A percentile compares a stretch with the other conserved stretches of the same genome.
Evolutionary conservation across 2,888 invertebrate genomes (phyloP).

Genomic region (Brassicogethes aeneus): DNA sequence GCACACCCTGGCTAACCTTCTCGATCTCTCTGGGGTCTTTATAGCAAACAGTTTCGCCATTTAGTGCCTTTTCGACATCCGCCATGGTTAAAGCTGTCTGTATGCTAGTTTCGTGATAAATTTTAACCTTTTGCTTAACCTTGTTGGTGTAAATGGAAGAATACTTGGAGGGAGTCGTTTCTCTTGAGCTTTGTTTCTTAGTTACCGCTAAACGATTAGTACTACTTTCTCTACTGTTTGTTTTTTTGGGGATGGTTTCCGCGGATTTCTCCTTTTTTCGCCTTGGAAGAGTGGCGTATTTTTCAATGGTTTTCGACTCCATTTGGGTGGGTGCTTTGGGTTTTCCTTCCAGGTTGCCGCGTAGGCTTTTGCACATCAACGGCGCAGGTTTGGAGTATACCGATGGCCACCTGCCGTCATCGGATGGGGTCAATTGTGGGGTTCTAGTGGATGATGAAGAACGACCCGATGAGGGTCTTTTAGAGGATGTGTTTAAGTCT

Average conservation of each 20-base stretch:
- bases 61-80: conserved; percentile 64
- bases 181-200: conserved; percentile 21
- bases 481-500: conserved; percentile 6
- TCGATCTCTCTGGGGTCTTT: conserved; percentile 32
- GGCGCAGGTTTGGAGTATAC: conserved; percentile 39
- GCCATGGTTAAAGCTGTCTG: conserved; percentile 67
- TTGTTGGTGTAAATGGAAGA: conserved; percentile 37
- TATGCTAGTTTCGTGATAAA: conserved; percentile 70
- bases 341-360: conserved; percentile 32
- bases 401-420: conserved; percentile 64
- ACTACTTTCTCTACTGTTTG: conserved; percentile 21
- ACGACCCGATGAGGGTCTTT: conserved; percentile 9
- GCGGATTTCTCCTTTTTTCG: conserved; percentile 58
- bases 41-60: conserved; percentile 44
- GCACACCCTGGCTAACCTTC: conserved; percentile 30
- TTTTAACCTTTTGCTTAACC: conserved; percentile 49
- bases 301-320: conserved; percentile 51
- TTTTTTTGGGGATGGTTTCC: conserved; percentile 30
- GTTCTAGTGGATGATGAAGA: conserved; percentile 21
- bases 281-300: conserved; percentile 71
- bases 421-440: conserved; percentile 53
- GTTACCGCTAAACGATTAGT: conserved; percentile 15
- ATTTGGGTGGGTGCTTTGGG: conserved; percentile 28
- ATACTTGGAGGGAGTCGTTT: conserved; percentile 32
- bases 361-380: conserved; percentile 32